phyloP scores from a whole-genome alignment of 2,888 invertebrate genomes.

The Pandemis cinnamomeana region DNA sequence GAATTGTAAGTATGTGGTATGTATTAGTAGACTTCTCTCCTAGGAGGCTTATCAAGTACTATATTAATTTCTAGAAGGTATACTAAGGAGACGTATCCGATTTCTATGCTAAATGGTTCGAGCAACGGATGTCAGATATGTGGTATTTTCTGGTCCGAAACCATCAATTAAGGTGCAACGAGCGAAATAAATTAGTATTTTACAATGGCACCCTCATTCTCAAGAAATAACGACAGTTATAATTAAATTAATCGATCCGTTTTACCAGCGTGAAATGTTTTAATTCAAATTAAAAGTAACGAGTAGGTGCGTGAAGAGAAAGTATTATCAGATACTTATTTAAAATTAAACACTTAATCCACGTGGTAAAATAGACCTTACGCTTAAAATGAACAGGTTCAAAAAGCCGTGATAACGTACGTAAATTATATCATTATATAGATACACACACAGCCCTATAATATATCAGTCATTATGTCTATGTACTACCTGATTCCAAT shows the following conservation, averaged over 20 bases:
- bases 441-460: slow-evolving; percentile 53
- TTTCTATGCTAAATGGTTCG: slow-evolving; percentile 30
- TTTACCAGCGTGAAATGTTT: not conserved
- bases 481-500: slow-evolving; percentile 36
- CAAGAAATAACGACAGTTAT: slow-evolving; percentile 18
- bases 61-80: slow-evolving; percentile 33
- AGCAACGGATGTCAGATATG: slow-evolving; percentile 46
- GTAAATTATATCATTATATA: slow-evolving; percentile 15
- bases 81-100: slow-evolving; percentile 39
- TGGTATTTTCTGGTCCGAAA: slow-evolving; percentile 48
- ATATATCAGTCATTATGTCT: slow-evolving; percentile 47
- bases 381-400: slow-evolving; percentile 1
- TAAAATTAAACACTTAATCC: slow-evolving; percentile 3
- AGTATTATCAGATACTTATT: not conserved
- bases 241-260: slow-evolving; percentile 6
- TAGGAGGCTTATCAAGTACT: slow-evolving; percentile 16
- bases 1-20: slow-evolving; percentile 10
- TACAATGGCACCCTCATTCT: slow-evolving; percentile 49
- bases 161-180: slow-evolving; percentile 32
- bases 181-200: slow-evolving; percentile 44
- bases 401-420: slow-evolving; percentile 14
- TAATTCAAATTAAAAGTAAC: not conserved
- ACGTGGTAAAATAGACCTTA: slow-evolving; percentile 24
- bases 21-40: not conserved
- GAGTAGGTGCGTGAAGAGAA: not conserved